Percentiles rank a stretch among this genome's conserved stretches.
phyloP scores from a whole-genome alignment of 2,797 vertebrate species.

The Sardinella longiceps region DNA sequence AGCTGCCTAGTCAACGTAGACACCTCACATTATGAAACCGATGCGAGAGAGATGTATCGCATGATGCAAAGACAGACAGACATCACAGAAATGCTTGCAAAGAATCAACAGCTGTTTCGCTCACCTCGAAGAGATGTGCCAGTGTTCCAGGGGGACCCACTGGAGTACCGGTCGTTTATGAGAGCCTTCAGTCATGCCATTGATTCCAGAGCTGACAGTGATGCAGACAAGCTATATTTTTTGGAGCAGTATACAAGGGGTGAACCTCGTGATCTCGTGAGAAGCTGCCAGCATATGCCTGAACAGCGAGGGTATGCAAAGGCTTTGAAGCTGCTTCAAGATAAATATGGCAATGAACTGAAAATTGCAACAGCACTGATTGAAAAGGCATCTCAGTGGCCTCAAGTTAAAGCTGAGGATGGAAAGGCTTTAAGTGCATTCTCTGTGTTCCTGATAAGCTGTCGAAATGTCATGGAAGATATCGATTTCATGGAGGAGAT shows the following conservation, averaged over 20 bases:
- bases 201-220: slow-evolving; percentile 22
- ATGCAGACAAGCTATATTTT: slow-evolving; percentile 37
- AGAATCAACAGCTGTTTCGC: slow-evolving; percentile 25
- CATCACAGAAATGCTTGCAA: slow-evolving; percentile 29
- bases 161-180: slow-evolving; percentile 29
- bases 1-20: too few relatives aligned
- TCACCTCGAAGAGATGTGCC: slow-evolving; percentile 31
- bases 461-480: slow-evolving; percentile 33
- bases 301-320: slow-evolving; percentile 15
- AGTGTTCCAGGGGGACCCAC: slow-evolving; percentile 31
- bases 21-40: too few relatives aligned
- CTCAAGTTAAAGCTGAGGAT: slow-evolving; percentile 17
- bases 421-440: slow-evolving; percentile 4
- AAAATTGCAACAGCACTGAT: slow-evolving; percentile 29
- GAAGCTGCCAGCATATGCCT: slow-evolving; percentile 38
- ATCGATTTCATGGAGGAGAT: slow-evolving; percentile 37
- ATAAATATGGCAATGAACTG: slow-evolving; percentile 32
- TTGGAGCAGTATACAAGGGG: slow-evolving; percentile 36
- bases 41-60: slow-evolving; percentile 24
- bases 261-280: slow-evolving; percentile 33
- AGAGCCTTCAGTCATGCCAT: slow-evolving; percentile 27
- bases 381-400: slow-evolving; percentile 39
- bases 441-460: slow-evolving; percentile 25
- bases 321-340: slow-evolving; percentile 26
- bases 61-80: too few relatives aligned